phyloP scores from a whole-genome alignment of 2,888 invertebrate species.

The Strigamia maritima region DNA sequence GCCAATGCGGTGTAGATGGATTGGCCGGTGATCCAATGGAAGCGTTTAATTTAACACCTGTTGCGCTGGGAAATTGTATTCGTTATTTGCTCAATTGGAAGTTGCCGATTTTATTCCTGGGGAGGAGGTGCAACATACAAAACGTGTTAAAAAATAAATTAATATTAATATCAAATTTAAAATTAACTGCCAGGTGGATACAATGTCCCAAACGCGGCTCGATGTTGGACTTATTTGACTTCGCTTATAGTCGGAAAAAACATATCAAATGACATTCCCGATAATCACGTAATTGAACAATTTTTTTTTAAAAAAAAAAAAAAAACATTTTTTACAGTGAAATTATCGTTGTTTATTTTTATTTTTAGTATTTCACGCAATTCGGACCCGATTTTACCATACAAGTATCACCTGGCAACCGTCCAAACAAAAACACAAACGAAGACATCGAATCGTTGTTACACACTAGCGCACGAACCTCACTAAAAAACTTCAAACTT shows the following conservation, averaged over 20 bases:
- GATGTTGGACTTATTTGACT: slow-evolving; percentile 71
- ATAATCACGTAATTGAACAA: slow-evolving; percentile 56
- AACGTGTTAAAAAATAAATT: slow-evolving; percentile 40
- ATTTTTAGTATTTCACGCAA: slow-evolving; percentile 59
- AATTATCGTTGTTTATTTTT: too few relatives aligned
- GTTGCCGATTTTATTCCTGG: slow-evolving; percentile 68
- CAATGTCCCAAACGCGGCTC: slow-evolving; percentile 68
- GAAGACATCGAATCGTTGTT: slow-evolving; percentile 56
- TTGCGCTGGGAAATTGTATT: slow-evolving; percentile 62
- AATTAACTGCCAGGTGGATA: slow-evolving; percentile 60
- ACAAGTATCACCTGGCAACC: slow-evolving; percentile 58
- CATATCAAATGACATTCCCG: slow-evolving; percentile 68
- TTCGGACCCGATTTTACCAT: slow-evolving; percentile 71
- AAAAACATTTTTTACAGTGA: slow-evolving; percentile 40
- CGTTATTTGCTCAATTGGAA: slow-evolving; percentile 58
- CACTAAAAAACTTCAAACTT: background rate
- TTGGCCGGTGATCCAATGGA: slow-evolving; percentile 70
- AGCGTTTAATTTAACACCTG: slow-evolving; percentile 65
- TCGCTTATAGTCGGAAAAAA: slow-evolving; percentile 59
- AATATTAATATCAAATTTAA: too few relatives aligned
- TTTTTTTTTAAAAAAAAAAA: slow-evolving; percentile 1
- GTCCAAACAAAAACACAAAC: slow-evolving; percentile 58
- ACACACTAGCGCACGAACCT: slow-evolving; percentile 38
- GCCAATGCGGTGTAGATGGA: slow-evolving; percentile 79
- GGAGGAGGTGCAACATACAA: slow-evolving; percentile 63